These are phyloP conservation scores for Medauroidea extradentata DNA, from an alignment of 1,140 invertebrate genomes.

Conservation along the genomic window DNA sequence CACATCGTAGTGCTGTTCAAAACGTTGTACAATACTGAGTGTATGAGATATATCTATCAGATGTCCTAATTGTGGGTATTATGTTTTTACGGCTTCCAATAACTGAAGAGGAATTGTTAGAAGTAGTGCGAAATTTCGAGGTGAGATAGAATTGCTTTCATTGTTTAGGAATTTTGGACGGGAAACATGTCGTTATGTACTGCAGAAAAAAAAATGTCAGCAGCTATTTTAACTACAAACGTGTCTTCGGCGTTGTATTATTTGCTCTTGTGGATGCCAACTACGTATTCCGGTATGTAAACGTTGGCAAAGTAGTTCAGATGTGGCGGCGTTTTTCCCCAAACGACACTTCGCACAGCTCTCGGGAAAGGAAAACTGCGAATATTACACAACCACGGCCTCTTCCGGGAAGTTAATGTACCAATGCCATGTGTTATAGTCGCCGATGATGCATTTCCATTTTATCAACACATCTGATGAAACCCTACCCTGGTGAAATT, in stretches of 20 bases:
- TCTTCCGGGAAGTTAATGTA: conserved; percentile 26
- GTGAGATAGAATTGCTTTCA: no score
- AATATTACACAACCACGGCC: conserved; percentile 29
- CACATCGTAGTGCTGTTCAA: no score
- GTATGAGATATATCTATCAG: no score
- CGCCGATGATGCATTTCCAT: conserved; percentile 49
- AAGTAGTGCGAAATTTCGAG: conserved; percentile 28
- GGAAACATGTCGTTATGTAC: conserved; percentile 39
- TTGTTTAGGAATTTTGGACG: conserved; percentile 33
- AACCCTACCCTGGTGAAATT: no score
- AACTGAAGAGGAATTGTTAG: no score
- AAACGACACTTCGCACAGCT: conserved; percentile 7
- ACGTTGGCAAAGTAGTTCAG: conserved; percentile 36
- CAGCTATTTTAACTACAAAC: conserved; percentile 39
- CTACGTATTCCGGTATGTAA: conserved; percentile 37
- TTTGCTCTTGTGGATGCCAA: conserved; percentile 37
- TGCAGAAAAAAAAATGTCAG: conserved; percentile 29
- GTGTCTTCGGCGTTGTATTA: conserved; percentile 33
- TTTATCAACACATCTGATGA: conserved; percentile 18
- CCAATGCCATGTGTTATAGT: conserved; percentile 41
- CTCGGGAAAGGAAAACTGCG: conserved; percentile 15
- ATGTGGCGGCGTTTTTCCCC: conserved; percentile 29
- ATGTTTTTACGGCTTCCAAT: no score
- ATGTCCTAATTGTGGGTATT: conserved; percentile 9
- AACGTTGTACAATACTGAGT: no score